Base-by-base conservation (phyloP, 2,797 vertebrate species). In the Coreius guichenoti region DNA sequence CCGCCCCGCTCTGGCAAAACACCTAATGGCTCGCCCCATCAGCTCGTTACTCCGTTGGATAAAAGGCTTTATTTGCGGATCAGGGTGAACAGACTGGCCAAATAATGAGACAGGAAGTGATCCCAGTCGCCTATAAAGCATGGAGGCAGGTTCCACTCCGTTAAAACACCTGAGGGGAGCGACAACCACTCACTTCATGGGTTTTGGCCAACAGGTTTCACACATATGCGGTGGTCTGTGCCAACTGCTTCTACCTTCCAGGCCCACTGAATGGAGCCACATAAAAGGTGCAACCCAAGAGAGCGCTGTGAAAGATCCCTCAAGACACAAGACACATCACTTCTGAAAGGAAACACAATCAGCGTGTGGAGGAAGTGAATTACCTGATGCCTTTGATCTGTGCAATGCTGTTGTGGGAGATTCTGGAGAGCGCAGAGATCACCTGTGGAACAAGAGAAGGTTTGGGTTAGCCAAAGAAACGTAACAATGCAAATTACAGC, bases 341-440 rank as follows among this genome's bases (percentile, higher is more conserved):
- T 19, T 51, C 49, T 56, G 49, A 58, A 68, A 58, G 79, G 47
- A 86, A 82, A 83, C 17, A 54, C 67, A 72, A 67, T 54, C 58
- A 76, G 68, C 31, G 13, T 17, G 6, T 69, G n/a, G 86, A 81
- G 67, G 56, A n/a, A 82, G 68, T 87, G 8, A 85, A 94, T 92
- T 95, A 99, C 98, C 98, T 97, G 94, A 99, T 98, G 86, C 98
- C 98, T 95, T 99, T 99, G 93, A 95, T 97, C 92, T 99, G 98
- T 8, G 96, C 96, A 39, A 98, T 96, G 88, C 95, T 97, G 95
- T 99, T 97, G 84, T 97, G 96, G 85, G 98, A 99, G 88, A 99
- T 96, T 86, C 97, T 95, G n/a, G 98, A 99, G 76, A 99, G 94
- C 0, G 98, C 96, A 0, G 98, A 98, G 91, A 99, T 99, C 73